Evolutionary conservation across 2,797 vertebrate genomes (phyloP).

Genomic region (Sebastes reedi): DNA sequence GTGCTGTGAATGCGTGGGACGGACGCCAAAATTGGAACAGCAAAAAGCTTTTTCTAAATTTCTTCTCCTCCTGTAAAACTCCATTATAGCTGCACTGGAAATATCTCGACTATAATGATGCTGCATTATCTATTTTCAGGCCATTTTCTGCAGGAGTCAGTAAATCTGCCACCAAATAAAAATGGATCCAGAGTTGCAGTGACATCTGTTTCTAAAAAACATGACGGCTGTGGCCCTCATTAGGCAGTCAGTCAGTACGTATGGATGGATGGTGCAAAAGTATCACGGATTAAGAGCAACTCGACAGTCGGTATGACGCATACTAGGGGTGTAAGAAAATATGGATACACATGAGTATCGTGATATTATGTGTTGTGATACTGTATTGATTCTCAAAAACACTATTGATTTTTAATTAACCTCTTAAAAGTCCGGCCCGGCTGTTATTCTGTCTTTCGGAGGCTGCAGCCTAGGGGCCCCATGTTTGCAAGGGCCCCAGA

Average conservation of each 20-base stretch:
- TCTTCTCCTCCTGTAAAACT: background rate
- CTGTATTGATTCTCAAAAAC: background rate
- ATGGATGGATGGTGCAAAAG: background rate
- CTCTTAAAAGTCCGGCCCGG: too few species aligned
- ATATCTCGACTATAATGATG: background rate
- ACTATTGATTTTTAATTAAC: background rate
- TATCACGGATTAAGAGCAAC: background rate
- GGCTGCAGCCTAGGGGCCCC: too few species aligned
- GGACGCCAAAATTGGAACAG: background rate
- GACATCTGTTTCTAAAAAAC: conserved; percentile 7
- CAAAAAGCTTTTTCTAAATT: background rate
- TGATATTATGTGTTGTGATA: background rate
- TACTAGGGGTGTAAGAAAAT: background rate
- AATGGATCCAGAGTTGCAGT: background rate
- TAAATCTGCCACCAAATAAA: conserved; percentile 6
- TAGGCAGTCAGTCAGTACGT: background rate
- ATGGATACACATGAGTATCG: background rate
- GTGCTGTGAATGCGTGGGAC: background rate
- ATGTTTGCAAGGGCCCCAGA: too few species aligned
- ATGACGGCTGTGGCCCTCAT: background rate
- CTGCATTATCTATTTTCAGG: background rate
- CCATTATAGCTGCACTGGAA: background rate
- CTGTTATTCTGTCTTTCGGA: too few species aligned
- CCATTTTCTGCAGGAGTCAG: conserved; percentile 9
- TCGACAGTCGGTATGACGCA: background rate